Evolutionary conservation across 37 sponge, comb jelly and placozoan species (phyloP).

Genomic region (Theonella swinhoei): DNA sequence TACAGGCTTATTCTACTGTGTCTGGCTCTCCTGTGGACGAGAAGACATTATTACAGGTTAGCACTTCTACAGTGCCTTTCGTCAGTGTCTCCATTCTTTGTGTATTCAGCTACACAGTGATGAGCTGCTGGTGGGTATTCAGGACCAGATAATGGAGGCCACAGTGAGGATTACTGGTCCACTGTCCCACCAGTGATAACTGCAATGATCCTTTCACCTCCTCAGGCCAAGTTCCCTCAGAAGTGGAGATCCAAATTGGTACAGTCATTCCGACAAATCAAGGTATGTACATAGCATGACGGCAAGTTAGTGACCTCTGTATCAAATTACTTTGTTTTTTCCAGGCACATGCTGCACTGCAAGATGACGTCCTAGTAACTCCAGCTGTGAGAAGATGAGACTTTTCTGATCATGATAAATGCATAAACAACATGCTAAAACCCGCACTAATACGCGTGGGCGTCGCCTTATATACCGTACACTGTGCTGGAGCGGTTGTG

Average conservation of each 20-base stretch:
- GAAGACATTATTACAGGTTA: constrained; percentile 25
- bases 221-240: constrained; percentile 21
- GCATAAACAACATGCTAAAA: no score
- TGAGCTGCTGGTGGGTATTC: constrained; percentile 5
- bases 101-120: constrained; percentile 31
- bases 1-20: neutral
- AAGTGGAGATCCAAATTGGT: constrained; percentile 30
- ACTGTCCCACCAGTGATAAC: neutral
- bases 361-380: constrained; percentile 1
- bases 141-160: constrained; percentile 6
- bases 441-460: no score
- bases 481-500: no score
- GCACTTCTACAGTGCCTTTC: neutral
- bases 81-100: no score
- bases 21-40: constrained; percentile 43
- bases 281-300: constrained; percentile 6
- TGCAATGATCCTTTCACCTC: neutral
- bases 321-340: neutral
- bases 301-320: neutral
- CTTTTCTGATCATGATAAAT: no score
- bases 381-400: neutral
- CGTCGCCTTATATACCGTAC: no score
- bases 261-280: neutral
- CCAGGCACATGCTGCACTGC: neutral
- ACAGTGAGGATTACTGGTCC: neutral